Evolutionary conservation across 2,888 invertebrate genomes (phyloP).

Genomic region (Dicyrtomina minuta): DNA sequence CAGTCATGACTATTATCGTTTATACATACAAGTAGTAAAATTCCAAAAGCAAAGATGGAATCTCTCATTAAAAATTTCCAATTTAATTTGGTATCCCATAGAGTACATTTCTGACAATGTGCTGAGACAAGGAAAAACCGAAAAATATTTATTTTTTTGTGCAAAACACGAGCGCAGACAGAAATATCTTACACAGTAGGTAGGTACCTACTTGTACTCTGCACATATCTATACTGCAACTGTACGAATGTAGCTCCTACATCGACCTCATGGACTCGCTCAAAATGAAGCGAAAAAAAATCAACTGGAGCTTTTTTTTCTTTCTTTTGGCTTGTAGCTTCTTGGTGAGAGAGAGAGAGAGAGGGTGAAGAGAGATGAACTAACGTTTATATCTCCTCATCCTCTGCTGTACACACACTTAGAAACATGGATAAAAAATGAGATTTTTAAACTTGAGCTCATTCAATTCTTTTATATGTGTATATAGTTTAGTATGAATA

Average conservation of each 20-base stretch:
- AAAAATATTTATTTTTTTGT: background rate
- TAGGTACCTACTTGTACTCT: background rate
- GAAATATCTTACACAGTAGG: no score
- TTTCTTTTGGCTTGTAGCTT: background rate
- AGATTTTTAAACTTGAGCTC: no score
- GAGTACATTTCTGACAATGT: background rate
- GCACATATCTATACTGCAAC: conserved; percentile 1
- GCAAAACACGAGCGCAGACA: background rate
- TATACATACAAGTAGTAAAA: conserved; percentile 22
- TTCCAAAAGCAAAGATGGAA: conserved; percentile 11
- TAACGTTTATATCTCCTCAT: background rate
- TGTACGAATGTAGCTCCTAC: background rate
- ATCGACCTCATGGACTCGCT: background rate
- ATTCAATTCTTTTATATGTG: no score
- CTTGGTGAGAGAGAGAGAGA: background rate
- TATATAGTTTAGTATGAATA: no score
- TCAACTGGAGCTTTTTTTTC: no score
- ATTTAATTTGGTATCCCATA: conserved; percentile 12
- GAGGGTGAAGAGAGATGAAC: background rate
- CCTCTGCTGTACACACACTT: no score
- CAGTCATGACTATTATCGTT: conserved; percentile 16
- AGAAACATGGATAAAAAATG: no score
- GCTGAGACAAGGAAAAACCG: background rate
- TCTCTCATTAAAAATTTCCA: conserved; percentile 22
- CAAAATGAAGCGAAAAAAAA: no score